A percentile compares a stretch with the other conserved stretches of the same genome.
Conservation (phyloP, 2,797 vertebrate genomes). For the Manis crassicaudata region DNA sequence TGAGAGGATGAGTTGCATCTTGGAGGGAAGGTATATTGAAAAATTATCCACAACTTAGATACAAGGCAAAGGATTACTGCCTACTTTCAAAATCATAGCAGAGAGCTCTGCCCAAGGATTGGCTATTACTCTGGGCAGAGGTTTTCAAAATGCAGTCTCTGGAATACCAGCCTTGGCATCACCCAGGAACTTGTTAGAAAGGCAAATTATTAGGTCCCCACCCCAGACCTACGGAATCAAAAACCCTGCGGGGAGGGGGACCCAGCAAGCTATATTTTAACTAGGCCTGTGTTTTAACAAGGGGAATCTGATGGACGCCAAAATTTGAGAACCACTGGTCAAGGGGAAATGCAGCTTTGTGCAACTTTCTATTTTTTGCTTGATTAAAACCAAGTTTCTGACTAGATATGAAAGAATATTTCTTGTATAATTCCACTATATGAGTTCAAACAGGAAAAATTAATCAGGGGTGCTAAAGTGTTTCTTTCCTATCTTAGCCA, state of each 20-base stretch:
- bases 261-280: not conserved
- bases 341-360: not conserved
- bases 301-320: not conserved
- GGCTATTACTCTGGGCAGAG: not conserved
- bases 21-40: too few species aligned
- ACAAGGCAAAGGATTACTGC: not conserved
- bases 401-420: not conserved
- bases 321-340: not conserved
- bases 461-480: not conserved
- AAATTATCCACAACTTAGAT: not conserved
- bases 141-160: not conserved
- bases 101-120: not conserved
- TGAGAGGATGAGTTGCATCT: accelerated
- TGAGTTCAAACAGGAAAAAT: not conserved
- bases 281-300: not conserved
- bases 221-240: not conserved
- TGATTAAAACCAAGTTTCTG: not conserved
- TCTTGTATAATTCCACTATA: not conserved
- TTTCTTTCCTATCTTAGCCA: not conserved
- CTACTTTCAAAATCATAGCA: accelerated
- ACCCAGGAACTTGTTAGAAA: not conserved
- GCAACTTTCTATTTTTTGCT: not conserved
- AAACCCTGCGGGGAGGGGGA: not conserved
- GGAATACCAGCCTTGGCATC: not conserved
- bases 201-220: not conserved